Evolutionary conservation across 30 jellyfish, hydroid and myxozoan genomes (phyloP), one percentile per base, ranked within the genome.

Genomic region (Cassiopea xamachana): DNA sequence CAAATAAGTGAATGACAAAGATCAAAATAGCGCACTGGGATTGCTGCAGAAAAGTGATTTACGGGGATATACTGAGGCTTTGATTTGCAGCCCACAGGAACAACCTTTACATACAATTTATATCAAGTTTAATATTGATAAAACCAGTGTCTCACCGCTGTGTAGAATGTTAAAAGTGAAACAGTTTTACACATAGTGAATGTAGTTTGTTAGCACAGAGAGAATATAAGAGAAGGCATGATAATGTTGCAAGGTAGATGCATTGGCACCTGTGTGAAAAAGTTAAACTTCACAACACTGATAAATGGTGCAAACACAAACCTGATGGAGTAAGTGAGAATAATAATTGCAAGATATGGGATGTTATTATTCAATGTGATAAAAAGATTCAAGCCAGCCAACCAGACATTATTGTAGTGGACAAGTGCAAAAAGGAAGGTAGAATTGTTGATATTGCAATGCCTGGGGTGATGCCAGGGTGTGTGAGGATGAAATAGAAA

Each of bases 31-130:
- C 58, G 58, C 77, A n/a, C 58, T 13, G 55, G 18, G 77, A 79
- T 79, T 77, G 77, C 77, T 79, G 60, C 75, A 79, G 77, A 79
- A 60, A 50, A 16, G 60, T 79, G 77, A 60, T 60, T 60, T 79
- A 60, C 51, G 58, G 27, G 58, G 88, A 3, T 45, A 44, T 18
- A 79, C 88, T 5, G 77, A 79, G 48, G 77, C 77, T 8, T 79
- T 79, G 75, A 79, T 79, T 79, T 50, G 75, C 77, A 60, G 77
- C 17, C 77, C 77, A 79, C 88, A 79, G 60, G 88, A 79, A 55
- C 88, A 17, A 58, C 60, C 62, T 43, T 72, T 50, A 73, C 59
- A 17, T 69, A 67, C 27, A 3, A 60, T 49, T 27, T 50, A 79
- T 46, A 50, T 13, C 60, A 50, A 60, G 55, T 44, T 50, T 43